Base-by-base conservation (phyloP, 35 echinoderm and acorn worm species). In the Heliocidaris tuberculata region DNA sequence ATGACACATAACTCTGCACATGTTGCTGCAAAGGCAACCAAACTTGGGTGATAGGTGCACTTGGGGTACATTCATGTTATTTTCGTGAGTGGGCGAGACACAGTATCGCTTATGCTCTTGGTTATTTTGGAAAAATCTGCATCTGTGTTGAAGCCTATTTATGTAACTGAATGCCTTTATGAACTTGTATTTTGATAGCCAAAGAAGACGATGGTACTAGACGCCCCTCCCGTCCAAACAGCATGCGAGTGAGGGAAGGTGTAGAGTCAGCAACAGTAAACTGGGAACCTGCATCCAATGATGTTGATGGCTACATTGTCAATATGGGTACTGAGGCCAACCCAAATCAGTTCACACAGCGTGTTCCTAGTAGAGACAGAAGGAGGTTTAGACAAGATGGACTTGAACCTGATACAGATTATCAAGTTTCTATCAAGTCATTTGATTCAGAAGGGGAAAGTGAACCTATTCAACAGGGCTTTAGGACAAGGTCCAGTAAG, bases 221-320 rank as follows among this genome's bases (percentile, higher is more conserved):
- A 78, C 17, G 87, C 31, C 87, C 87, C 12, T 24, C 87, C 31
- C 87, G 47, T 15, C 87, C 87, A 42, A 89, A 32, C 42, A 31
- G 87, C 87, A 89, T 89, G 87, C 31, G 31, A 89, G 87, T 48
- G 29, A 42, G 31, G 87, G 87, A 32, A 89, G 87, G 47, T 89
- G 29, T 48, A 12, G 32, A 89, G 11, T 89, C 87, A 89, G 87
- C 47, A 15, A 89, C 87, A 48, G 87, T 89, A 2, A 42, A 89
- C 29, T 89, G 87, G 87, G 87, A 48, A 42, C 31, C 31, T 15
- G 31, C 87, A 89, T 1, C 31, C 47, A 48, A 48, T 48, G 87
- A 89, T 89, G 87, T 89, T 24, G 87, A 89, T 24, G 87, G 87
- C 29, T 89, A 89, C 32, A 48, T 89, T 42, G 31, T 89, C 87